phyloP scores from a whole-genome alignment of 2,888 invertebrate species.

The Hirtodrosophila trivittata region DNA sequence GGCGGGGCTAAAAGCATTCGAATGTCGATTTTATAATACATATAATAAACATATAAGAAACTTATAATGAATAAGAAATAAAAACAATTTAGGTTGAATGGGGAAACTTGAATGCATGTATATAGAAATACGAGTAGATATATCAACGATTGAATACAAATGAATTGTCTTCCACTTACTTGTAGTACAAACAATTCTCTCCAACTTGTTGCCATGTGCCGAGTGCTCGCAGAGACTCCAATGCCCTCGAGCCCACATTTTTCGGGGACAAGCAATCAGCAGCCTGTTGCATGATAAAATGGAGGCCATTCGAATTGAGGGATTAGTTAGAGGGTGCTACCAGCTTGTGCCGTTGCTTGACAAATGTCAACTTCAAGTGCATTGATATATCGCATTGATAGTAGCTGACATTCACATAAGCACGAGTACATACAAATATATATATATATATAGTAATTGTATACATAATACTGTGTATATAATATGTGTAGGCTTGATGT shows the following conservation, averaged over 20 bases:
- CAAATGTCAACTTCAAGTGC: slow-evolving; percentile 44
- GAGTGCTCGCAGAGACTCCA: slow-evolving; percentile 1
- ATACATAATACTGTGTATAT: too few species aligned
- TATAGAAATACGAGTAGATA: too few species aligned
- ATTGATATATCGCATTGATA: slow-evolving; percentile 35
- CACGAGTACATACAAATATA: background rate
- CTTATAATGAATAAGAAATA: too few species aligned
- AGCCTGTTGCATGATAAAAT: slow-evolving; percentile 36
- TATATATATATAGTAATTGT: too few species aligned
- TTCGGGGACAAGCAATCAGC: slow-evolving; percentile 27
- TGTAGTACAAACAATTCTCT: too few species aligned
- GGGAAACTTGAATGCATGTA: too few species aligned
- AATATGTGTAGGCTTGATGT: background rate
- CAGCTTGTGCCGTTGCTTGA: background rate
- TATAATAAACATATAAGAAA: too few species aligned
- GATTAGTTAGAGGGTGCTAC: slow-evolving; percentile 14
- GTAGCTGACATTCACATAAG: slow-evolving; percentile 1
- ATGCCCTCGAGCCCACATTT: slow-evolving; percentile 5
- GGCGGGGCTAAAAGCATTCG: too few species aligned
- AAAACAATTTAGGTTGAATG: too few species aligned
- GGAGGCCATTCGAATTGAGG: slow-evolving; percentile 20
- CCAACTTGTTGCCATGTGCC: too few species aligned
- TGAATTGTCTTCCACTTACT: too few species aligned
- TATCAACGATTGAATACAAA: slow-evolving; percentile 37
- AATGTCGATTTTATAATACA: too few species aligned